Evolutionary conservation across 92 coral and sea anemone species (phyloP).

Genomic region (Paramuricea clavata): DNA sequence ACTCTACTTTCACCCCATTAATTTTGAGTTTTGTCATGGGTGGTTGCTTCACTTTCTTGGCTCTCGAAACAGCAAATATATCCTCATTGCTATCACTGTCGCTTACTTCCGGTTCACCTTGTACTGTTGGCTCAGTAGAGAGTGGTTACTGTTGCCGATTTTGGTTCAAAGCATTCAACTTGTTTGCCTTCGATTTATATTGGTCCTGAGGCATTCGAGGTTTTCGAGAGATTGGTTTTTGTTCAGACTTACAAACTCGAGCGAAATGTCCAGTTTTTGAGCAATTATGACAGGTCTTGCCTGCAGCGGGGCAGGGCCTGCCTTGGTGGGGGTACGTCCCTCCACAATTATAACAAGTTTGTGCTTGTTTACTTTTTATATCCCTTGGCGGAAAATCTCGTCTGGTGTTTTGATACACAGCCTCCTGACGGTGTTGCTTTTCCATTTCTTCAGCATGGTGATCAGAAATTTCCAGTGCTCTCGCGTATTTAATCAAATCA

Average conservation of each 20-base stretch:
- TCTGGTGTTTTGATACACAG: not conserved
- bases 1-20: conserved; percentile 13
- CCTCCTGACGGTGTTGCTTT: conserved; percentile 28
- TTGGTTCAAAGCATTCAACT: conserved; percentile 7
- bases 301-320: conserved; percentile 38
- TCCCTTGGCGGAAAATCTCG: not conserved
- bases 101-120: not conserved
- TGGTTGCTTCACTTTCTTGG: conserved; percentile 12
- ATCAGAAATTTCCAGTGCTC: conserved; percentile 46
- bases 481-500: conserved; percentile 16
- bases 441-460: conserved; percentile 40
- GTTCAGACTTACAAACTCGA: conserved; percentile 43
- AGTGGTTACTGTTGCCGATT: not conserved
- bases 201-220: not conserved
- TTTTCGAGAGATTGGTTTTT: not conserved
- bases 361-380: not conserved
- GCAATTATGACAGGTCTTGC: conserved; percentile 24
- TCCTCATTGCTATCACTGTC: conserved; percentile 35
- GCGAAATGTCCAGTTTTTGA: conserved; percentile 43
- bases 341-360: conserved; percentile 32
- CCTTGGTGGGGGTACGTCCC: conserved; percentile 38
- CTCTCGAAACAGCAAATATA: conserved; percentile 38
- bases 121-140: not conserved
- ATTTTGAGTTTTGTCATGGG: conserved; percentile 22
- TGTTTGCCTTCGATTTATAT: not conserved